phyloP scores from a whole-genome alignment of 1,140 invertebrate genomes.

The Drosophila truncata region DNA sequence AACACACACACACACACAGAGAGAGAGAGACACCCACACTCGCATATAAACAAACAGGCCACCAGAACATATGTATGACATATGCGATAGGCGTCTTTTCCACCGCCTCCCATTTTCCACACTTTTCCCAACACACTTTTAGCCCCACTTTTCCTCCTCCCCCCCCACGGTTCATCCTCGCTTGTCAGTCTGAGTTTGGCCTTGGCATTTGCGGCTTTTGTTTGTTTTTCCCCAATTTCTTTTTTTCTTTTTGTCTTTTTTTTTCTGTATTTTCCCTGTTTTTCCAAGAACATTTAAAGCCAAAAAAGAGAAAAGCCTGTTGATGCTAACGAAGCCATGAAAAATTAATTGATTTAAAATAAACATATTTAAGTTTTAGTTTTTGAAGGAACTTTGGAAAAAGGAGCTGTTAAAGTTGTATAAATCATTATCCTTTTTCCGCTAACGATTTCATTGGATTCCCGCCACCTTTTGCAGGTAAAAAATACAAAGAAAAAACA shows the following conservation, averaged over 20 bases:
- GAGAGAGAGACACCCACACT: constrained; percentile 2
- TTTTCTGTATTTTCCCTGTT: background rate
- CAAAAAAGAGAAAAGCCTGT: background rate
- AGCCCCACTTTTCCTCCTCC: constrained; percentile 2
- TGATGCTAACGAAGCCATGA: background rate
- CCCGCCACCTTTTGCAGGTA: constrained; percentile 25
- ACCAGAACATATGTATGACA: constrained; percentile 48
- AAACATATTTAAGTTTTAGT: background rate
- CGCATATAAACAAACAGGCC: constrained; percentile 28
- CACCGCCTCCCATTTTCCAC: constrained; percentile 12
- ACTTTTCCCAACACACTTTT: background rate
- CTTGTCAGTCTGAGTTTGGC: constrained; percentile 54
- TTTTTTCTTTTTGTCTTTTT: constrained; percentile 3
- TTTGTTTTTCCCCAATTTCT: constrained; percentile 28
- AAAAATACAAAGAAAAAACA: background rate
- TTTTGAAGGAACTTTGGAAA: background rate
- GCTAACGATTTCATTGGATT: constrained; percentile 71
- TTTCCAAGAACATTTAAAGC: constrained; percentile 23
- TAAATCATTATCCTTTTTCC: background rate
- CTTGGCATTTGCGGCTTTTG: constrained; percentile 76
- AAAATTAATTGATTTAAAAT: background rate
- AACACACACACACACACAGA: background rate
- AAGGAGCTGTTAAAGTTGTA: too few species aligned
- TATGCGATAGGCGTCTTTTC: constrained; percentile 30
- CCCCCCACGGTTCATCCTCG: constrained; percentile 11